phyloP scores from a whole-genome alignment of 1,140 invertebrate genomes.

The Kradibia gibbosae region DNA sequence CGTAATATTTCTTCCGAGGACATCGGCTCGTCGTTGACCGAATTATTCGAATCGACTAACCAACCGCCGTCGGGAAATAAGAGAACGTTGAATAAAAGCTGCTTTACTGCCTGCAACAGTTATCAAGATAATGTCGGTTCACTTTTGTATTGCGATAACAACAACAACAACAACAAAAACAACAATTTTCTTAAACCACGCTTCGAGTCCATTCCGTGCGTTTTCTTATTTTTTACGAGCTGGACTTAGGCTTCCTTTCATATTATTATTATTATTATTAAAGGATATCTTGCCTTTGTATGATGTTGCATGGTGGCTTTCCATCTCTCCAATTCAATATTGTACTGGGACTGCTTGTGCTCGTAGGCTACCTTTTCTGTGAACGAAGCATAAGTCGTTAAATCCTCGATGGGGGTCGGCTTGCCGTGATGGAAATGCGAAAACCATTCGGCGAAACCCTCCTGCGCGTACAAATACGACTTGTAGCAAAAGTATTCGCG shows the following conservation, averaged over 20 bases:
- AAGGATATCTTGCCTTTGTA: constrained; percentile 73
- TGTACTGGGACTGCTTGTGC: constrained; percentile 84
- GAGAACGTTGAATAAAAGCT: constrained; percentile 89
- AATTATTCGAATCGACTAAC: constrained; percentile 82
- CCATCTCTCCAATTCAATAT: constrained; percentile 86
- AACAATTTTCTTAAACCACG: too few relatives aligned
- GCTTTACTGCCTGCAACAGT: constrained; percentile 80
- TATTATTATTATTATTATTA: too few relatives aligned
- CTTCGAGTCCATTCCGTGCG: too few relatives aligned
- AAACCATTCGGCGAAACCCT: constrained; percentile 92
- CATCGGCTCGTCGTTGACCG: constrained; percentile 64
- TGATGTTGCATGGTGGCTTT: constrained; percentile 77
- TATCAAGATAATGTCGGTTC: too few relatives aligned
- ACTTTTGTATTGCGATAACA: too few relatives aligned
- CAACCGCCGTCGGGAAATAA: constrained; percentile 92
- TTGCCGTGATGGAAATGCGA: constrained; percentile 85
- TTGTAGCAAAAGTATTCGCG: constrained; percentile 86
- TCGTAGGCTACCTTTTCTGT: constrained; percentile 91
- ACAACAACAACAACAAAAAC: too few relatives aligned
- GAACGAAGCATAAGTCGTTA: constrained; percentile 79
- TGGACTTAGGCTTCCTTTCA: too few relatives aligned
- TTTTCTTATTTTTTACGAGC: too few relatives aligned
- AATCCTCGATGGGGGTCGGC: constrained; percentile 78
- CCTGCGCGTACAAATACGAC: constrained; percentile 86
- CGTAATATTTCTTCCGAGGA: constrained; percentile 72